A percentile compares a stretch with the other conserved stretches of the same genome.
Conservation (phyloP, 2,113 vertebrate species). For the Neogale vison region DNA sequence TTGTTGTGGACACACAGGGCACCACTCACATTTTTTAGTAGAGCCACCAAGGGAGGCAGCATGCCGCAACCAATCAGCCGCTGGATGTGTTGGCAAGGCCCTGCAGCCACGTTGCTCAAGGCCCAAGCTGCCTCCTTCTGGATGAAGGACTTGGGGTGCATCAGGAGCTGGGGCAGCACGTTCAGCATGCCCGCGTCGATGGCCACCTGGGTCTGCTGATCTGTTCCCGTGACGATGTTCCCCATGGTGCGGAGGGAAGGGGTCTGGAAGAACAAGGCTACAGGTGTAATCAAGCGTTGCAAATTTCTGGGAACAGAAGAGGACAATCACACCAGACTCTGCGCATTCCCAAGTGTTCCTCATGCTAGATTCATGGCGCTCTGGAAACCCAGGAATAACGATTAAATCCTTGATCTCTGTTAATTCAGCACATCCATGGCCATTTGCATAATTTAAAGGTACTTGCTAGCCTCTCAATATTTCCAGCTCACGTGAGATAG, state of each 20-base stretch:
- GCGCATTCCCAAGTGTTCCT: not conserved
- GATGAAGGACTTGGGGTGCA: constrained; percentile 84
- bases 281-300: not conserved
- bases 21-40: constrained; percentile 87
- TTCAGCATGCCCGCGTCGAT: constrained; percentile 88
- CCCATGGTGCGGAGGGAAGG: constrained; percentile 92
- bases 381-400: not conserved
- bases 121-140: constrained; percentile 94
- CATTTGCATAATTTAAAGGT: not conserved
- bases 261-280: constrained; percentile 82
- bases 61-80: constrained; percentile 89
- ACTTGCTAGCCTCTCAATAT: not conserved
- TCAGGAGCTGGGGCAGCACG: constrained; percentile 87
- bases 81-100: constrained; percentile 91
- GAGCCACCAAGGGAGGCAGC: constrained; percentile 87
- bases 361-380: accelerated
- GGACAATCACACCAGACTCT: not conserved
- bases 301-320: too few species aligned
- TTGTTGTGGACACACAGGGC: accelerated
- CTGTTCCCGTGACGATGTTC: constrained; percentile 93
- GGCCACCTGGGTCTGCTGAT: constrained; percentile 91
- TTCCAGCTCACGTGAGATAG: not conserved
- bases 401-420: not conserved
- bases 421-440: not conserved
- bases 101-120: constrained; percentile 94